Evolutionary conservation across 2,888 invertebrate genomes (phyloP).

Genomic region (Rotaria socialis): DNA sequence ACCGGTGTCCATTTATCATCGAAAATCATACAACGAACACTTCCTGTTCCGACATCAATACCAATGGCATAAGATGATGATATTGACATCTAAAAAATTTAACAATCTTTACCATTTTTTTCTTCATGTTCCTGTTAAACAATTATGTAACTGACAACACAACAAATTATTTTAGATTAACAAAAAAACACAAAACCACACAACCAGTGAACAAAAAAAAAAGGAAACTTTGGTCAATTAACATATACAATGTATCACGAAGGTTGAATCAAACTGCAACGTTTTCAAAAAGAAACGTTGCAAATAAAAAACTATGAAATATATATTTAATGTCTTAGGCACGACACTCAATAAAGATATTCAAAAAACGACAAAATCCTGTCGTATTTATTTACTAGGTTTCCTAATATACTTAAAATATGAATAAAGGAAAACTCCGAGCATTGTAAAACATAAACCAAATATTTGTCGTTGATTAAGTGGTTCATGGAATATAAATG

Average conservation of each 20-base stretch:
- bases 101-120: not conserved
- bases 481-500: constrained; percentile 23
- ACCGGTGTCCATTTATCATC: constrained; percentile 39
- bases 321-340: not conserved
- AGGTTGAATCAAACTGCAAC: not conserved
- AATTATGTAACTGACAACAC: not conserved
- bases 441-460: constrained; percentile 33
- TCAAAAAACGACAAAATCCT: no score
- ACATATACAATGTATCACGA: not conserved
- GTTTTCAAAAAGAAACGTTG: not conserved
- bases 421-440: not conserved
- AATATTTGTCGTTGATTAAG: constrained; percentile 33
- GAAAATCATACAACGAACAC: constrained; percentile 75
- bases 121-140: no score
- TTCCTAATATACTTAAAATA: constrained; percentile 35
- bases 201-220: not conserved
- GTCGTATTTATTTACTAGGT: not conserved
- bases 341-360: not conserved
- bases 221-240: not conserved
- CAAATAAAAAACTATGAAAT: not conserved
- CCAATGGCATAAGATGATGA: constrained; percentile 50
- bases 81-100: not conserved
- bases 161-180: not conserved
- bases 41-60: constrained; percentile 90
- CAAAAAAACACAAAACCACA: not conserved